Percentiles rank a stretch among this genome's conserved stretches.
Evolutionary conservation across 1,140 invertebrate genomes (phyloP).

Genomic region (Neodiprion fabricii): DNA sequence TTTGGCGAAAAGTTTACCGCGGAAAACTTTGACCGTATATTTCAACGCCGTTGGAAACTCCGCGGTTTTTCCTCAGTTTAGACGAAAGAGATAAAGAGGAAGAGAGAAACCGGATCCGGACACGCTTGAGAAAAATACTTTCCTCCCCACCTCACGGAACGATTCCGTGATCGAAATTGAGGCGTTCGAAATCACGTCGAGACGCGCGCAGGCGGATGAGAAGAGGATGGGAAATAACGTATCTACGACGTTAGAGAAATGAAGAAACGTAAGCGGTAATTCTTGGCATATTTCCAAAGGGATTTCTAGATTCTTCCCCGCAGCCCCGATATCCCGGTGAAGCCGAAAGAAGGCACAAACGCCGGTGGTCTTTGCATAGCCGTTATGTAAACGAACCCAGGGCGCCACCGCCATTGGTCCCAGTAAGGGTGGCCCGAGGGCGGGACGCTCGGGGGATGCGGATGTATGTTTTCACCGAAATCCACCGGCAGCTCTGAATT

Average conservation of each 20-base stretch:
- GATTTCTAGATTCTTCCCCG: not conserved
- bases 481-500: slow-evolving; percentile 20
- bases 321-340: not conserved
- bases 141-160: too few relatives aligned
- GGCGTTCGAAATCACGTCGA: not conserved
- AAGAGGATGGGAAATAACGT: too few relatives aligned
- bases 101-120: not conserved
- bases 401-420: not conserved
- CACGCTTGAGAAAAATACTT: not conserved
- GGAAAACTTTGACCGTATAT: not conserved
- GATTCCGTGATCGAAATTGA: not conserved
- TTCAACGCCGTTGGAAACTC: not conserved
- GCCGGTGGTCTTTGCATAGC: not conserved
- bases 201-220: not conserved
- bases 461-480: not conserved
- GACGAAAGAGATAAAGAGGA: not conserved
- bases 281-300: not conserved
- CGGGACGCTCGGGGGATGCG: not conserved
- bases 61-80: too few relatives aligned
- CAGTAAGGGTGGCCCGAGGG: not conserved
- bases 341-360: not conserved
- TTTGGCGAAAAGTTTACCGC: not conserved
- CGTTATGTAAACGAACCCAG: slow-evolving; percentile 12
- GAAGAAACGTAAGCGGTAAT: slow-evolving; percentile 7
- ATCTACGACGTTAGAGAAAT: not conserved